Evolutionary conservation across 2,113 vertebrate species (phyloP).

Genomic region (Etheostoma cragini): DNA sequence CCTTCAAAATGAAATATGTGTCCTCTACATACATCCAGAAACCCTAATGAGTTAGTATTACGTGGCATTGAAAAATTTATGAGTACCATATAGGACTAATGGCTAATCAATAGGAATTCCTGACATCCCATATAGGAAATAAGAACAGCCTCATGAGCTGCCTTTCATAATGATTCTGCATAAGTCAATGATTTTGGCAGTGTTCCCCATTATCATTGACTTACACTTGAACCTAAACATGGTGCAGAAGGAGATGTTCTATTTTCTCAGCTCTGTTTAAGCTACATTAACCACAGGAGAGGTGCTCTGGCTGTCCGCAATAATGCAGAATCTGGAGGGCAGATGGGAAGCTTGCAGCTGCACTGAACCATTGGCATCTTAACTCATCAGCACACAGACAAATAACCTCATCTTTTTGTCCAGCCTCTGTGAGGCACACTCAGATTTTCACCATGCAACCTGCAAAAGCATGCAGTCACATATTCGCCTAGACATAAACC

Average conservation of each 20-base stretch:
- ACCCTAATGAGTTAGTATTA: conserved; percentile 10
- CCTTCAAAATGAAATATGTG: conserved; percentile 9
- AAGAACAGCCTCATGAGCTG: conserved; percentile 15
- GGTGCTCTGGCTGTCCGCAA: conserved; percentile 43
- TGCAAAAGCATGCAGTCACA: too few species aligned
- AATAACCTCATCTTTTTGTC: conserved; percentile 2
- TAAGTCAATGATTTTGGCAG: conserved; percentile 55
- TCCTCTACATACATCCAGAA: conserved; percentile 3
- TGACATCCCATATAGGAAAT: conserved; percentile 17
- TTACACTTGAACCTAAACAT: conserved; percentile 69
- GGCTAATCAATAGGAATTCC: conserved; percentile 48
- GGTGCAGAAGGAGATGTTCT: conserved; percentile 49
- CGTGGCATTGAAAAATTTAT: conserved; percentile 37
- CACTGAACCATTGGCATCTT: conserved; percentile 23
- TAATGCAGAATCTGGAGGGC: conserved; percentile 50
- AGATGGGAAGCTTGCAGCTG: conserved; percentile 9
- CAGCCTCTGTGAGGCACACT: neutral
- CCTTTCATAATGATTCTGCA: conserved; percentile 47
- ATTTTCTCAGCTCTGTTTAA: conserved; percentile 57
- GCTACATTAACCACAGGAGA: conserved; percentile 68
- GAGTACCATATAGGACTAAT: conserved; percentile 5
- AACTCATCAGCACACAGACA: conserved; percentile 30
- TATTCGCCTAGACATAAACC: neutral
- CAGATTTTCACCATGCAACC: neutral
- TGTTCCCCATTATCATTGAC: conserved; percentile 60